phyloP scores from a whole-genome alignment of 2,888 invertebrate genomes.

The Lamellibrachia columna region DNA sequence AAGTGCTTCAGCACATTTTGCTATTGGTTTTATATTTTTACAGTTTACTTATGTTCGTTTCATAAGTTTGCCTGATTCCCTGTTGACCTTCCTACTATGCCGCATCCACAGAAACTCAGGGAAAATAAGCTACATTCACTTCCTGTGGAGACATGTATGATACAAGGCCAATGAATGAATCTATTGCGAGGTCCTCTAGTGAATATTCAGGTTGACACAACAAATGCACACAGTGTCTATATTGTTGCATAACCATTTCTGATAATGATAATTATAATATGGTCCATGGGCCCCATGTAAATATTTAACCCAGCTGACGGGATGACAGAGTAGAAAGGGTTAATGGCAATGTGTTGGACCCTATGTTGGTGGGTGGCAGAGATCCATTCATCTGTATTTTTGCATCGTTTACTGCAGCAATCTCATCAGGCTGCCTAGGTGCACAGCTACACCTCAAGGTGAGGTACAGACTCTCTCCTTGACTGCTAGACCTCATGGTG shows the following conservation, averaged over 20 bases:
- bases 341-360: background rate
- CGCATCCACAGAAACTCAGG: background rate
- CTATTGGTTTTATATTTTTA: constrained; percentile 11
- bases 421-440: background rate
- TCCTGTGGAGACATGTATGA: background rate
- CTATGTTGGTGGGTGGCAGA: background rate
- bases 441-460: background rate
- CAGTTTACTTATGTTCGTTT: background rate
- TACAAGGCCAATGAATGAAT: background rate
- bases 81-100: constrained; percentile 4
- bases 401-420: background rate
- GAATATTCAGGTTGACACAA: background rate
- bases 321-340: background rate
- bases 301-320: background rate
- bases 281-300: background rate
- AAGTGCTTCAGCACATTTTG: background rate
- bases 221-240: background rate
- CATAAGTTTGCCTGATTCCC: background rate
- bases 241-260: background rate
- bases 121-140: constrained; percentile 16
- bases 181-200: background rate
- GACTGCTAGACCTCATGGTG: background rate
- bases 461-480: background rate
- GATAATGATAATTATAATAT: background rate
- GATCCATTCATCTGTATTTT: background rate